Base-by-base conservation (phyloP, 1,140 invertebrate genomes). In the Dendroctonus ponderosae region DNA sequence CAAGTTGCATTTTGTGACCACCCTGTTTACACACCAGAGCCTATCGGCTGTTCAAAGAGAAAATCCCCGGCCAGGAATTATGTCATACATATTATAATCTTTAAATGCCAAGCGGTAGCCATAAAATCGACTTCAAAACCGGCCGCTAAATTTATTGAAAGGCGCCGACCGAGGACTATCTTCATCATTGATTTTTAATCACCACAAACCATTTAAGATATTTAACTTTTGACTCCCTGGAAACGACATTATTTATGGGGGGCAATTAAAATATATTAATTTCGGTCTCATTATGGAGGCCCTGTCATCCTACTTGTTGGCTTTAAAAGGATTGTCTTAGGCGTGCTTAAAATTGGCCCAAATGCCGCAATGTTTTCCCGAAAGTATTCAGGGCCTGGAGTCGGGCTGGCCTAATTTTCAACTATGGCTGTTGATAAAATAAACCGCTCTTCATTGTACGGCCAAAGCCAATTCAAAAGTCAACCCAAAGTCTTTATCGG, bases 51-150 rank as follows among this genome's bases (percentile, higher is more conserved):
- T 39, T 61, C 48, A 61, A 61, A 61, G 48, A 60, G 46, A 61
- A 62, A 62, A 62, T 44, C 38, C 41, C 38, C 39, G 15, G 39
- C 41, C 52, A 62, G 54, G 61, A 62, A 62, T 62, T 62, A 62
- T 62, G 51, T 53, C 61, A 62, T 62, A 62, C 61, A 62, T 62
- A 62, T 62, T 62, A 62, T 62, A 62, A 62, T 62, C 61, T 62
- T 26, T 62, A 62, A 62, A 62, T 62, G 40, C 50, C 61, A 53
- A 62, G 48, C 54, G 61, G 61, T 62, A 62, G 61, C 61, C 61
- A 62, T 62, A 62, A 62, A 62, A 62, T n/a, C 39, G 41, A 62
- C 50, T 62, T 62, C 61, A 62, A 62, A 62, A 62, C 61, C 50
- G 43, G 44, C 61, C 61, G 61, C 61, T 53, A 53, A 62, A 62